Evolutionary conservation across 2,888 invertebrate genomes (phyloP).

Genomic region (Trisateles emortualis): DNA sequence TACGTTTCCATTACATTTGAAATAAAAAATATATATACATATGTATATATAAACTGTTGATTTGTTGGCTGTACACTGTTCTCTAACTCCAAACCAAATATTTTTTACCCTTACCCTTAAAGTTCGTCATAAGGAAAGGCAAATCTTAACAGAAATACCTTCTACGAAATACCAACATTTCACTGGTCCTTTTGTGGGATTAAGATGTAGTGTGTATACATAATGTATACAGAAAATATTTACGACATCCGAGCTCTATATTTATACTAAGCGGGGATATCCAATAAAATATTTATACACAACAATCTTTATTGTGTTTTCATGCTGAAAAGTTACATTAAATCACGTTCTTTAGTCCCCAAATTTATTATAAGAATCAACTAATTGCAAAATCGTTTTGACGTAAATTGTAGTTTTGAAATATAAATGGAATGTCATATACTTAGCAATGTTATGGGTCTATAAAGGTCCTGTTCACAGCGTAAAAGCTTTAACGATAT

Average conservation of each 20-base stretch:
- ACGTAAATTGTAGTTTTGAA: no score
- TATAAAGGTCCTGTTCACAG: slow-evolving; percentile 5
- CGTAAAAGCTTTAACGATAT: slow-evolving; percentile 31
- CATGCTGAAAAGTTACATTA: slow-evolving; percentile 26
- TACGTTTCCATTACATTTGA: background rate
- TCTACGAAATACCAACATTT: slow-evolving; percentile 15
- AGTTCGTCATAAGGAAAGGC: slow-evolving; percentile 9
- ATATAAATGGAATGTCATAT: no score
- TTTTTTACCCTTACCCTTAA: slow-evolving; percentile 6
- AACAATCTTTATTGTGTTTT: slow-evolving; percentile 33
- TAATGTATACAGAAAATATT: slow-evolving; percentile 31
- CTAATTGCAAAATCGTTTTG: background rate
- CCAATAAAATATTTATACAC: slow-evolving; percentile 46
- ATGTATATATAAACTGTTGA: background rate
- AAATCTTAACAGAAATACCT: slow-evolving; percentile 16
- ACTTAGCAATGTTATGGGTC: slow-evolving; percentile 2
- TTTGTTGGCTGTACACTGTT: background rate
- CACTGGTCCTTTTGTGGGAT: slow-evolving; percentile 27
- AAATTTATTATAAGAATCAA: slow-evolving; percentile 17
- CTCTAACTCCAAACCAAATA: background rate
- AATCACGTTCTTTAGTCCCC: slow-evolving; percentile 22
- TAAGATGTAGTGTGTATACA: slow-evolving; percentile 26
- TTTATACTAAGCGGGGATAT: slow-evolving; percentile 31
- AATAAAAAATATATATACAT: background rate
- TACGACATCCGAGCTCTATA: slow-evolving; percentile 20